Conservation (phyloP, 2,797 vertebrate genomes). For the Acrossocheilus wenchowensis region DNA sequence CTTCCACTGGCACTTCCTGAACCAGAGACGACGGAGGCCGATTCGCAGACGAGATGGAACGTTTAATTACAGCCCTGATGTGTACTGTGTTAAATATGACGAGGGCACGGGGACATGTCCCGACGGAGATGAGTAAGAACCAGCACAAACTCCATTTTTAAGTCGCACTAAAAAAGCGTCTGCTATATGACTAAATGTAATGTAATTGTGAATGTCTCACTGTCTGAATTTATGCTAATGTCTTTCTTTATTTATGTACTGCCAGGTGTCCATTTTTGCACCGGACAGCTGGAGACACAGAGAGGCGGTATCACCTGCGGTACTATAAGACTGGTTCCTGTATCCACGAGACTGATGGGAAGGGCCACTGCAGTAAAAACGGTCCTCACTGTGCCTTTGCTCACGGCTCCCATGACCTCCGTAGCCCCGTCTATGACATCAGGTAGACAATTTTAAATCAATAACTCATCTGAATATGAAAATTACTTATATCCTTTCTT, state of each 20-base stretch:
- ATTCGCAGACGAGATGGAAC: slow-evolving; percentile 94
- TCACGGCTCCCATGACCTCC: slow-evolving; percentile 96
- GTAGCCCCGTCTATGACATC: slow-evolving; percentile 95
- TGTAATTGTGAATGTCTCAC: background rate
- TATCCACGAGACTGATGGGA: slow-evolving; percentile 96
- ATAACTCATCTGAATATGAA: background rate
- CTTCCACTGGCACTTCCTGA: slow-evolving; percentile 99
- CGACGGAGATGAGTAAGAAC: slow-evolving; percentile 96
- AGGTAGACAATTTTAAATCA: slow-evolving; percentile 74
- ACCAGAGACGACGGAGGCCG: slow-evolving; percentile 94
- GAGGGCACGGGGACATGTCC: slow-evolving; percentile 95
- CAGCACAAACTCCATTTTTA: background rate
- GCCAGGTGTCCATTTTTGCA: slow-evolving; percentile 94
- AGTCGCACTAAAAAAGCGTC: background rate
- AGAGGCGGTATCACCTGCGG: slow-evolving; percentile 94
- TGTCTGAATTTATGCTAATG: background rate
- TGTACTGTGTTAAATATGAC: slow-evolving; percentile 98
- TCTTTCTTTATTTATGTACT: slow-evolving; percentile 4
- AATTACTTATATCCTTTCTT: background rate
- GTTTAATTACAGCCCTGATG: slow-evolving; percentile 98
- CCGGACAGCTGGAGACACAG: slow-evolving; percentile 96
- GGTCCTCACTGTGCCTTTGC: slow-evolving; percentile 98
- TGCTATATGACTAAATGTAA: no score
- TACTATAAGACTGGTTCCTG: slow-evolving; percentile 99
- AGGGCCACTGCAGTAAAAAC: slow-evolving; percentile 98